These are phyloP conservation scores for Drosophila eohydei DNA, from an alignment of 2,888 invertebrate genomes.

Conservation along the genomic window DNA sequence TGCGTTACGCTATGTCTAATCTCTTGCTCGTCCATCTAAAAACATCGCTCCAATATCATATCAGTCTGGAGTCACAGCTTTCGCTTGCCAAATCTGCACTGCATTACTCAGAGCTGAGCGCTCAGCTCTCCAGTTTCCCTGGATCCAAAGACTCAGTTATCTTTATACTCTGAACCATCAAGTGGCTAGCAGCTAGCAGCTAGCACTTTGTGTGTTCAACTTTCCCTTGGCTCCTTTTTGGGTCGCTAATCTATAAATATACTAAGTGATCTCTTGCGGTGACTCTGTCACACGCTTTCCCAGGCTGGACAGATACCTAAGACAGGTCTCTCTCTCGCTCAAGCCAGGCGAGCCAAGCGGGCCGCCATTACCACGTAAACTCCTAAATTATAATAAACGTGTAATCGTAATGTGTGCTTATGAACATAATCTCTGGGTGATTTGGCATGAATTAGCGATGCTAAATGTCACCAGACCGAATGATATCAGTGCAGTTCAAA, in stretches of 20 bases:
- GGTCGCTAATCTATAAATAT: slow-evolving; percentile 51
- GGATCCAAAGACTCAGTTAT: slow-evolving; percentile 30
- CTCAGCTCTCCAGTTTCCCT: background rate
- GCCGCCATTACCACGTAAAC: slow-evolving; percentile 47
- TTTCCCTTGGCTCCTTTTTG: slow-evolving; percentile 52
- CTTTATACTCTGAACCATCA: slow-evolving; percentile 34
- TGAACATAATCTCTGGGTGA: slow-evolving; percentile 81
- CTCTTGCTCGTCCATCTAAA: background rate
- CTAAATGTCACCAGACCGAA: slow-evolving; percentile 77
- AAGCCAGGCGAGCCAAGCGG: background rate
- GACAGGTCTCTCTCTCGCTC: background rate
- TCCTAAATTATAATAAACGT: slow-evolving; percentile 83
- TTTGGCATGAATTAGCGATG: slow-evolving; percentile 81
- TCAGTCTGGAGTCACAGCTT: slow-evolving; percentile 17
- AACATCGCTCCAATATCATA: slow-evolving; percentile 1
- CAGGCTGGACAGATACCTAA: slow-evolving; percentile 16
- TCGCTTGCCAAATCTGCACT: slow-evolving; percentile 43
- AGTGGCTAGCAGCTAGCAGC: slow-evolving; percentile 4
- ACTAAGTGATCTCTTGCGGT: slow-evolving; percentile 50
- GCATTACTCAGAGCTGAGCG: slow-evolving; percentile 13
- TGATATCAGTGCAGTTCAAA: slow-evolving; percentile 65
- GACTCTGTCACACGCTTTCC: slow-evolving; percentile 53
- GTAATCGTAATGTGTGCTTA: slow-evolving; percentile 83
- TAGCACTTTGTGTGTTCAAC: slow-evolving; percentile 41
- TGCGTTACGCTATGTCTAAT: background rate